Conservation (phyloP, 2,113 vertebrate species). For the Guaruba guarouba region DNA sequence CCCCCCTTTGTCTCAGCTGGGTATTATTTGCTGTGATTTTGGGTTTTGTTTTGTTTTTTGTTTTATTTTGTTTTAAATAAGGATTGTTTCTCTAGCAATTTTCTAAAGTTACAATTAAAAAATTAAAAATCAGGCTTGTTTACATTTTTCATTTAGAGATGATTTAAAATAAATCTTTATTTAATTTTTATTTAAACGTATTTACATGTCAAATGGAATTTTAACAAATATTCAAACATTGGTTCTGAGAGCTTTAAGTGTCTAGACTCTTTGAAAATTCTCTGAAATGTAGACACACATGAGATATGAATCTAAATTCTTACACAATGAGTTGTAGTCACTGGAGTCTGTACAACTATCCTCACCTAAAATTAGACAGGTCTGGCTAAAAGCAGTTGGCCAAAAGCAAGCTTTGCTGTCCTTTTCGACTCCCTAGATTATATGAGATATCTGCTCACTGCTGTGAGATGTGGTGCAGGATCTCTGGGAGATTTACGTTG, state of each 20-base stretch:
- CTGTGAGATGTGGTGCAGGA: background rate
- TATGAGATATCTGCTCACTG: background rate
- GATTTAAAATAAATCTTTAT: background rate
- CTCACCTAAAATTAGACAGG: background rate
- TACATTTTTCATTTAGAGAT: background rate
- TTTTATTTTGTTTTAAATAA: background rate
- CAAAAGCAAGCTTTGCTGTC: background rate
- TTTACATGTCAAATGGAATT: background rate
- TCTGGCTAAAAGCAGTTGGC: background rate
- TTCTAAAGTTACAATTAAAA: background rate
- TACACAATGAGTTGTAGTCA: background rate
- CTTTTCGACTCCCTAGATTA: background rate
- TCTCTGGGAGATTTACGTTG: background rate
- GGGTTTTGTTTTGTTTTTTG: background rate
- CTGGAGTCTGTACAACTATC: background rate
- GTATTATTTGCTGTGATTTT: too few species aligned
- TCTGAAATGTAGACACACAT: background rate
- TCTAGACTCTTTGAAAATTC: background rate
- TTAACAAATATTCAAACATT: background rate
- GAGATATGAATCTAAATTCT: background rate
- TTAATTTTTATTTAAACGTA: background rate
- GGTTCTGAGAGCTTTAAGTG: background rate
- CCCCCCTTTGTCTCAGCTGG: too few species aligned
- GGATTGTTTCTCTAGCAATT: background rate
- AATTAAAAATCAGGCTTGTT: background rate